Conservation (phyloP, 2,797 vertebrate genomes). For the Propithecus perrieri region DNA sequence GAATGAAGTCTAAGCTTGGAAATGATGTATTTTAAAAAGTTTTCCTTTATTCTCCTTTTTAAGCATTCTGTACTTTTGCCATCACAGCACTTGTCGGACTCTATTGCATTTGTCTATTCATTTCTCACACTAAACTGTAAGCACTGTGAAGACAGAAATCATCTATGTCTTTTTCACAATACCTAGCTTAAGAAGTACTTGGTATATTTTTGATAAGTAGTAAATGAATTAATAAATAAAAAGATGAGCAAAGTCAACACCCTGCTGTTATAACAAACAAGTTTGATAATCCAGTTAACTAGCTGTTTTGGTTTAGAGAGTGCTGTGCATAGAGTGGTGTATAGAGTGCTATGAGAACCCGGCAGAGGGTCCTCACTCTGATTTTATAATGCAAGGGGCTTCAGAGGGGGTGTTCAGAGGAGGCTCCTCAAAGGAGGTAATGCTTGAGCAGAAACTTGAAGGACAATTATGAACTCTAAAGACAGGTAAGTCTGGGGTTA, state of each 20-base stretch:
- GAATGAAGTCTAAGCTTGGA: background rate
- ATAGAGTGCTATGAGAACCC: background rate
- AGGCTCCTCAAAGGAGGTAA: background rate
- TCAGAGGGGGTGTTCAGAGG: background rate
- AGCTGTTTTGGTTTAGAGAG: background rate
- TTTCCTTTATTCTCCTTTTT: background rate
- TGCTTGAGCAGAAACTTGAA: background rate
- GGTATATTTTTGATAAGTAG: background rate
- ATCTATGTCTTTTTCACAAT: background rate
- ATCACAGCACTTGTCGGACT: background rate
- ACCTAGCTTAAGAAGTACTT: background rate
- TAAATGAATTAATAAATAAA: background rate
- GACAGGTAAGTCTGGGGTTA: too few relatives aligned
- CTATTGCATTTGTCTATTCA: background rate
- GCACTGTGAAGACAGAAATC: background rate
- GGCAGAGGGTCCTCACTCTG: fast-evolving
- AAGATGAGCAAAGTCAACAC: background rate
- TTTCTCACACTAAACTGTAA: background rate
- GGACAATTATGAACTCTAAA: background rate
- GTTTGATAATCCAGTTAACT: background rate
- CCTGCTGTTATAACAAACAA: background rate
- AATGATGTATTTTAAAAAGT: background rate
- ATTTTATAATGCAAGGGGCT: background rate
- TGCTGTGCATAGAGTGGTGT: background rate
- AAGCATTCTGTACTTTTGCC: background rate